These are phyloP conservation scores for Neodon shergylaensis DNA, from an alignment of 2,113 vertebrate species.

Conservation along the genomic window DNA sequence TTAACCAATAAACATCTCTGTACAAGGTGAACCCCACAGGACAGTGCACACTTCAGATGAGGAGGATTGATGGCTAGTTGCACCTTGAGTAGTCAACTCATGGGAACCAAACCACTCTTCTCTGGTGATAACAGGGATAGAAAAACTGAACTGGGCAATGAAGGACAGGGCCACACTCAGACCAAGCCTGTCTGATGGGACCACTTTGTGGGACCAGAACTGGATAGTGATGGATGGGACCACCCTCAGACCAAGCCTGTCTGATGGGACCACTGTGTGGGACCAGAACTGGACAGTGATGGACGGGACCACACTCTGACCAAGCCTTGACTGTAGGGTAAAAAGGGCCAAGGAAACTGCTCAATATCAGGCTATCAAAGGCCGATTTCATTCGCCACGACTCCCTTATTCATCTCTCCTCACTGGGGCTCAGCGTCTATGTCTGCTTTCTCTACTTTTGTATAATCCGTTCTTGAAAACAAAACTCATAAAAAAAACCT, in stretches of 20 bases:
- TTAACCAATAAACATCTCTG: not conserved
- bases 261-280: not conserved
- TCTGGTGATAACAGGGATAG: no score
- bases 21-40: not conserved
- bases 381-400: not conserved
- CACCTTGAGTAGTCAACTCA: not conserved
- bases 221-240: no score
- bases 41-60: not conserved
- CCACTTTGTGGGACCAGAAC: no score
- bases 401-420: not conserved
- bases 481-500: not conserved
- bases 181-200: not conserved
- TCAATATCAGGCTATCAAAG: not conserved
- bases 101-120: not conserved
- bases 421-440: not conserved
- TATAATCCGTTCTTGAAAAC: not conserved
- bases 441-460: not conserved
- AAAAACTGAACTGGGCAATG: not conserved
- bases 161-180: not conserved
- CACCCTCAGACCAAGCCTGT: no score
- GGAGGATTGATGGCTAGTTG: not conserved
- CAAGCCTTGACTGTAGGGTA: not conserved
- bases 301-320: not conserved
- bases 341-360: not conserved
- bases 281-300: not conserved